Conservation (phyloP, 2,888 invertebrate genomes). For the Pomacea canaliculata region DNA sequence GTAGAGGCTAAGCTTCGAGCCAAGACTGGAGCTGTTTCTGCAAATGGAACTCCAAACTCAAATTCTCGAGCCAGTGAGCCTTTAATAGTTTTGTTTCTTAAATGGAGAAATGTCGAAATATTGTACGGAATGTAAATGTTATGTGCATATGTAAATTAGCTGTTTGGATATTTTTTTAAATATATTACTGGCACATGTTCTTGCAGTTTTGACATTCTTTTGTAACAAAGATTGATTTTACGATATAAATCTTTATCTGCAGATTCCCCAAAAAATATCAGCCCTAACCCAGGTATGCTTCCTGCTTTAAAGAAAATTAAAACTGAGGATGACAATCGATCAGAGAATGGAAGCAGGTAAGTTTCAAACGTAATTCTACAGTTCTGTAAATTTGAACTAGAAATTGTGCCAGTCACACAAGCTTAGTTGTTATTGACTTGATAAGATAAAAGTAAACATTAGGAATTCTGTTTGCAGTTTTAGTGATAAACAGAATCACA, state of each 20-base stretch:
- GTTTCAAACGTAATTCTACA: background rate
- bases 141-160: too few species aligned
- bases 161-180: too few species aligned
- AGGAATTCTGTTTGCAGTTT: background rate
- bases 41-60: slow-evolving; percentile 61
- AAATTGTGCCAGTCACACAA: too few species aligned
- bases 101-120: background rate
- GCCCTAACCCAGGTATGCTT: slow-evolving; percentile 49
- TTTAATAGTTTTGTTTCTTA: background rate
- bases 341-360: slow-evolving; percentile 37
- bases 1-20: slow-evolving; percentile 75
- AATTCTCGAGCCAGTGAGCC: slow-evolving; percentile 59
- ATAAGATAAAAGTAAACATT: too few species aligned
- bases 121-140: background rate
- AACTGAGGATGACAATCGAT: slow-evolving; percentile 44
- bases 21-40: slow-evolving; percentile 53
- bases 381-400: too few species aligned
- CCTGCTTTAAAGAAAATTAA: slow-evolving; percentile 46
- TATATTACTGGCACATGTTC: too few species aligned
- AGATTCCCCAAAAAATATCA: slow-evolving; percentile 61
- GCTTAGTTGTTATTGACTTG: too few species aligned
- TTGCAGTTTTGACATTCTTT: too few species aligned
- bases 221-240: too few species aligned
- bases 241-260: slow-evolving; percentile 13
- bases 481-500: slow-evolving; percentile 26